These are phyloP conservation scores for Stictocephala bisonia DNA, from an alignment of 2,888 invertebrate genomes.

Conservation along the genomic window DNA sequence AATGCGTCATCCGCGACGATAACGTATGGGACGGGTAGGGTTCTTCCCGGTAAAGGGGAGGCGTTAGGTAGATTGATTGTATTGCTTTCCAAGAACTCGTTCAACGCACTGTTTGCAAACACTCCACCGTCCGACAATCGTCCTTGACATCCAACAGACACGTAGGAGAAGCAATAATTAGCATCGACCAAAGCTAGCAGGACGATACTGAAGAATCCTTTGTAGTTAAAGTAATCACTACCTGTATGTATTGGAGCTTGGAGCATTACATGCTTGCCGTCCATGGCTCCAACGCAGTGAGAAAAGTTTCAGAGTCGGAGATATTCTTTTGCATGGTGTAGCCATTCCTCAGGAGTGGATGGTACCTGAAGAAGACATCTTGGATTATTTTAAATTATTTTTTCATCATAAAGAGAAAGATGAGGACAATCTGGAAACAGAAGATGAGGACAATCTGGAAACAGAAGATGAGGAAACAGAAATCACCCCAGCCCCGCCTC, in stretches of 20 bases:
- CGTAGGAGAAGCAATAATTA: constrained; percentile 3
- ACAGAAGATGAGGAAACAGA: constrained; percentile 17
- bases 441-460: constrained; percentile 15
- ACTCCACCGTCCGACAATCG: not conserved
- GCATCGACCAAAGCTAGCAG: constrained; percentile 1
- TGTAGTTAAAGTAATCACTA: not conserved
- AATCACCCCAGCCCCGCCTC: constrained; percentile 11
- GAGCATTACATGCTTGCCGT: not conserved
- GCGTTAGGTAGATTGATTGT: too few species aligned
- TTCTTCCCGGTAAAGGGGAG: too few species aligned
- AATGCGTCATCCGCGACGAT: too few species aligned
- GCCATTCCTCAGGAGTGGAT: constrained; percentile 4
- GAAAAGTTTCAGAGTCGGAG: not conserved
- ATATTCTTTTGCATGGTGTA: constrained; percentile 8
- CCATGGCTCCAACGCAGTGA: not conserved
- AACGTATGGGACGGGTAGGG: too few species aligned
- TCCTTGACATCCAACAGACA: not conserved
- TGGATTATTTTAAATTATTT: not conserved
- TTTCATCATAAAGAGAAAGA: too few species aligned
- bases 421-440: too few species aligned
- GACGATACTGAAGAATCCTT: not conserved
- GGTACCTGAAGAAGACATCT: constrained; percentile 6
- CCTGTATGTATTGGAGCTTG: not conserved
- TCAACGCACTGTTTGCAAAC: not conserved
- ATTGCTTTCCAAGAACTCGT: not conserved